Percentiles rank a stretch among this genome's conserved stretches.
Conservation (phyloP, 1,140 invertebrate genomes). For the Drosophila pseudoobscura region DNA sequence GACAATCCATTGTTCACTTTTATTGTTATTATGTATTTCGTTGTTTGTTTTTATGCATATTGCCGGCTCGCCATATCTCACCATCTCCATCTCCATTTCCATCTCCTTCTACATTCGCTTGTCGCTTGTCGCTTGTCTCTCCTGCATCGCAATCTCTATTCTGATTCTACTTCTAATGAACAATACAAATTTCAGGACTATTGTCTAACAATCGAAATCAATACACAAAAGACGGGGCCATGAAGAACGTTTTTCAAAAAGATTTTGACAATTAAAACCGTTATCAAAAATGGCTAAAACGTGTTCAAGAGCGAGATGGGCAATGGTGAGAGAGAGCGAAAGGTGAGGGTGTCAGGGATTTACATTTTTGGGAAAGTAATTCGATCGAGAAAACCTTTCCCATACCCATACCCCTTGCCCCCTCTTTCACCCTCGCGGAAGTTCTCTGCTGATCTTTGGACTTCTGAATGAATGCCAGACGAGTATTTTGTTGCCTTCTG, state of each 20-base stretch:
- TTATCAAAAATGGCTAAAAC: slow-evolving; percentile 61
- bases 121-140: background rate
- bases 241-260: background rate
- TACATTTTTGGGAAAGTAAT: slow-evolving; percentile 13
- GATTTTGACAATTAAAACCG: slow-evolving; percentile 61
- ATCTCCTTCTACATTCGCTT: slow-evolving; percentile 1
- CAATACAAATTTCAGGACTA: slow-evolving; percentile 66
- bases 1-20: slow-evolving; percentile 62
- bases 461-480: background rate
- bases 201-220: slow-evolving; percentile 69
- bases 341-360: background rate
- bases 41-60: slow-evolving; percentile 34
- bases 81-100: too few relatives aligned
- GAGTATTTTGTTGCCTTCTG: background rate
- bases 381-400: background rate
- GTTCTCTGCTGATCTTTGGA: background rate
- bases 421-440: background rate
- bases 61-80: background rate
- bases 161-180: slow-evolving; percentile 21
- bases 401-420: too few relatives aligned
- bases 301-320: background rate
- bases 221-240: slow-evolving; percentile 50
- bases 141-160: slow-evolving; percentile 3
- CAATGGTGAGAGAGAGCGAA: too few relatives aligned
- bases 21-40: slow-evolving; percentile 70